phyloP scores from a whole-genome alignment of 2,113 vertebrate species.

The Stegostoma tigrinum region DNA sequence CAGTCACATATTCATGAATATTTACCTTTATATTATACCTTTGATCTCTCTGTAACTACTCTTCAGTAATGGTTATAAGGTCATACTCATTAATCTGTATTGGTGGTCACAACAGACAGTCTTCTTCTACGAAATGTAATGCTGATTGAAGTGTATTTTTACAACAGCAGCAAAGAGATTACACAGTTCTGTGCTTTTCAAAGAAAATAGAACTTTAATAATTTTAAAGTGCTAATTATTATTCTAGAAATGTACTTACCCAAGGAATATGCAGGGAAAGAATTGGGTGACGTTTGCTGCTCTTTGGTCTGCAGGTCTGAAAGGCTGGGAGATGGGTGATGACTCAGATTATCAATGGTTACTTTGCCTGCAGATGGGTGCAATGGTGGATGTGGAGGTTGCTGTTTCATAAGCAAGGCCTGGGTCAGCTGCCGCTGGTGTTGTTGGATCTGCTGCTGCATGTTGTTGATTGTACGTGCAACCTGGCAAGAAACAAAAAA shows the following conservation, averaged over 20 bases:
- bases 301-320: constrained; percentile 98
- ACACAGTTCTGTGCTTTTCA: not conserved
- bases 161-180: not conserved
- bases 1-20: too few relatives aligned
- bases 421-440: constrained; percentile 99
- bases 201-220: not conserved
- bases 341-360: constrained; percentile 81
- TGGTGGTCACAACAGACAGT: not conserved
- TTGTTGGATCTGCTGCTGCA: constrained; percentile 99
- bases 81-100: too few relatives aligned
- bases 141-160: not conserved
- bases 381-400: constrained; percentile 80
- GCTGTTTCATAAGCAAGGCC: constrained; percentile 95
- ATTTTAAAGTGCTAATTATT: not conserved
- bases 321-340: constrained; percentile 78
- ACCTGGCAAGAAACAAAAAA: constrained; percentile 59
- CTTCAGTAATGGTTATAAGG: too few relatives aligned
- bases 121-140: not conserved
- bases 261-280: constrained; percentile 86
- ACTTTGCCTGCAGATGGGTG: constrained; percentile 83
- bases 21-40: too few relatives aligned
- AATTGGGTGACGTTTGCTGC: constrained; percentile 81
- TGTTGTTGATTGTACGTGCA: constrained; percentile 99
- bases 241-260: constrained; percentile 58
- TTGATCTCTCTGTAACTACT: too few relatives aligned